Conservation (phyloP, 2,888 invertebrate species). For the Leptinotarsa juncta region DNA sequence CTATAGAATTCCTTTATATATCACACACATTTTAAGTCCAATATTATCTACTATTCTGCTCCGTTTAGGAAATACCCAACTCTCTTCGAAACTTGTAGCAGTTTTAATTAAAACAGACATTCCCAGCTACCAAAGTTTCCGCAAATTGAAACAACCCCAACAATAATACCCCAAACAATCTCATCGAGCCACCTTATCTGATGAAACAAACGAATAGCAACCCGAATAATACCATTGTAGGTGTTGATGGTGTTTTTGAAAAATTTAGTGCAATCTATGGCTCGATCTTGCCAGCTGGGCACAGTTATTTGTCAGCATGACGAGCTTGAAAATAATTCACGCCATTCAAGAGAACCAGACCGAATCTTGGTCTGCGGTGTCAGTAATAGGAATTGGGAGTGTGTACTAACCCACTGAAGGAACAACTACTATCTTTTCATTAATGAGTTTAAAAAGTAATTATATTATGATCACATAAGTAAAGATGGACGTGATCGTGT, state of each 20-base stretch:
- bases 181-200: conserved; percentile 32
- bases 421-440: no score
- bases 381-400: conserved; percentile 13
- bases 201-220: conserved; percentile 34
- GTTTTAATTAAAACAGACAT: conserved; percentile 56
- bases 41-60: not conserved
- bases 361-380: conserved; percentile 11
- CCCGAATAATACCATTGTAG: conserved; percentile 30
- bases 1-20: no score
- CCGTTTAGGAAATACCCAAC: not conserved
- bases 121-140: conserved; percentile 38
- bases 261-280: conserved; percentile 50
- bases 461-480: no score
- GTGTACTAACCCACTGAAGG: not conserved
- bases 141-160: conserved; percentile 13
- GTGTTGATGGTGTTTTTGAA: conserved; percentile 38
- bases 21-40: no score
- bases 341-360: conserved; percentile 22
- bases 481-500: no score
- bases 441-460: no score
- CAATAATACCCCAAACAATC: conserved; percentile 25
- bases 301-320: conserved; percentile 52
- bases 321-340: conserved; percentile 47
- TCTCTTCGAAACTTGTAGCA: not conserved
- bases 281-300: conserved; percentile 52